Evolutionary conservation across 2,797 vertebrate genomes (phyloP).

Genomic region (Eulemur rubriventer): DNA sequence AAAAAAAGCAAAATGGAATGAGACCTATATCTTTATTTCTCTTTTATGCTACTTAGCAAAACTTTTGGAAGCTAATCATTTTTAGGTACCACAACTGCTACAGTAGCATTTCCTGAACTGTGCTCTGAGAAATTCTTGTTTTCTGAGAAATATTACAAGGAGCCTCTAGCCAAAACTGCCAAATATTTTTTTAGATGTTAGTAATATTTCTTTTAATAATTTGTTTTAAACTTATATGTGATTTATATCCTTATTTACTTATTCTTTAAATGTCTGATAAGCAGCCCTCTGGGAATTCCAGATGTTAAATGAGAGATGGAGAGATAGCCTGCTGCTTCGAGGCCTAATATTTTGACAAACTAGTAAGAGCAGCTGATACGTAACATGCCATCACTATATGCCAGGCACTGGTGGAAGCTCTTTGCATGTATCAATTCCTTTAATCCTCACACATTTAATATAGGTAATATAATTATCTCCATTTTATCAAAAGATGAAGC

Average conservation of each 20-base stretch:
- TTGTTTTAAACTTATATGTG: background rate
- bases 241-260: background rate
- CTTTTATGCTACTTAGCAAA: background rate
- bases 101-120: background rate
- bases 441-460: background rate
- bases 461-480: background rate
- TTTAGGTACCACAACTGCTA: background rate
- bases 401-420: background rate
- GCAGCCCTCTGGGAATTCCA: background rate
- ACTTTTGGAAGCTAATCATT: background rate
- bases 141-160: background rate
- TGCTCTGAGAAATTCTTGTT: background rate
- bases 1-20: background rate
- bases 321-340: background rate
- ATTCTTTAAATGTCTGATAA: background rate
- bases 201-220: slow-evolving; percentile 1
- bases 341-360: background rate
- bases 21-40: slow-evolving; percentile 15
- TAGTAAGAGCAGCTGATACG: background rate
- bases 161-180: background rate
- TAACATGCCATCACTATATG: background rate
- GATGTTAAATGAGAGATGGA: background rate
- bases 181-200: background rate
- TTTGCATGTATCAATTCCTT: background rate
- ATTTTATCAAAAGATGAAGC: background rate